Evolutionary conservation across 2,888 invertebrate genomes (phyloP), one percentile per base, ranked within the genome.

Genomic region (Auanema freiburgensis): DNA sequence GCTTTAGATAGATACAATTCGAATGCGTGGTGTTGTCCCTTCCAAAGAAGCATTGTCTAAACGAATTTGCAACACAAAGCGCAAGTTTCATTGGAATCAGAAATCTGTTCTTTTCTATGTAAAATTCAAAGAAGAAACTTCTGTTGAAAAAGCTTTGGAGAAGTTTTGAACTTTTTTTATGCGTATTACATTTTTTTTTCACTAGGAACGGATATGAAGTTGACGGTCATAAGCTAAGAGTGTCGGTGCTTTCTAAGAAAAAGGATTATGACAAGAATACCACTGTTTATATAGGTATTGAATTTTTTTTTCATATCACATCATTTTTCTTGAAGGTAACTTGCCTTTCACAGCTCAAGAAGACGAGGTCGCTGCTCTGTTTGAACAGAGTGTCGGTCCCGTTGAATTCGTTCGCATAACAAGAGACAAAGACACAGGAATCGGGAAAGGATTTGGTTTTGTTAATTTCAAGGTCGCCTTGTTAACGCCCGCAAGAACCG

Each of bases 371-470:
- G 49, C 56, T 18, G 33, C 24, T 8, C 62, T 69, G 50, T 73
- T 73, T 49, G 43, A 64, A 11, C 62, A 65, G 33, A 55, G 66
- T 25, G 55, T 73, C 21, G 74, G 74, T 11, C 63, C 67, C 11
- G 68, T 74, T 8, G 65, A 63, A 23, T 66, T 54, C 18, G 65
- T 68, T 0, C 44, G 74, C 56, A 60, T 71, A 33, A 63, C 70
- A 14, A 52, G 67, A 49, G 71, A 74, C 40, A 64, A 59, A 24
- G 44, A 2, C 2, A 72, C 70, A 11, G 71, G 74, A 51, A 40
- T 23, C 6, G 70, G 70, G 41, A 72, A 70, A 62, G 74, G 74
- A 59, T 72, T 72, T 49, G 71, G 68, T 1, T 74, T 74, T 33
- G 70, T 72, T 18, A 57, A 56, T 21, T 74, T 74, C 60, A 67